Base-by-base conservation (phyloP, 2,113 vertebrate genomes). In the Octodon degus region DNA sequence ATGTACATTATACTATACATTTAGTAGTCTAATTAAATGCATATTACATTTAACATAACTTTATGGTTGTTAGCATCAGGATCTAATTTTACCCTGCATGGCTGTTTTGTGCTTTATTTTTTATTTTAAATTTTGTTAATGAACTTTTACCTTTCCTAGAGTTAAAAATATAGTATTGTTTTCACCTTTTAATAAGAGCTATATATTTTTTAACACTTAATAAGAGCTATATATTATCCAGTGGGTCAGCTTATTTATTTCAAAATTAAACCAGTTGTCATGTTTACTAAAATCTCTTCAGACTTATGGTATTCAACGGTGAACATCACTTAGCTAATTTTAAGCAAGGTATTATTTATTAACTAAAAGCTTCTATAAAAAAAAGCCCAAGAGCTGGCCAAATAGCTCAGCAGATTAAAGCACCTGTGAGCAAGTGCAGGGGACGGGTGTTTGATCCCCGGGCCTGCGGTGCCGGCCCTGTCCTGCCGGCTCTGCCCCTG, bases 221-320 rank as follows among this genome's bases (percentile, higher is more conserved):
- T 50, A 20, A n/a, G 34, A 92, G 79, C 27, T 70, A 7, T 81
- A 16, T 72, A 60, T 89, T 85, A 94, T 89, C 89, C 89, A 25
- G 62, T 79, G 22, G 58, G 37, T 84, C 37, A 84, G 0, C 86
- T 87, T 90, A 65, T 40, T 89, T 94, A 94, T 91, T 97, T 95
- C 22, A 90, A 77, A 90, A 80, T 76, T 94, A 94, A 97, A 37
- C 6, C 3, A 92, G 6, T 92, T 88, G 24, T 55, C 43, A 90
- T 40, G 50, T 92, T 96, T 95, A 90, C 85, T 96, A 90, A 96
- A 94, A 95, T 84, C 4, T 72, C 77, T 95, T 88, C 30, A 91
- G 62, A 81, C 22, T 60, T 92, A 14, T 88, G 84, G 7, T 74
- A 60, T 85, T 7, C 16, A 86, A 13, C 37, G n/a, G 4, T 53